Percentiles rank a stretch among this genome's conserved stretches.
Evolutionary conservation across 2,797 vertebrate genomes (phyloP).

Genomic region (Rhyacichthys aspro): DNA sequence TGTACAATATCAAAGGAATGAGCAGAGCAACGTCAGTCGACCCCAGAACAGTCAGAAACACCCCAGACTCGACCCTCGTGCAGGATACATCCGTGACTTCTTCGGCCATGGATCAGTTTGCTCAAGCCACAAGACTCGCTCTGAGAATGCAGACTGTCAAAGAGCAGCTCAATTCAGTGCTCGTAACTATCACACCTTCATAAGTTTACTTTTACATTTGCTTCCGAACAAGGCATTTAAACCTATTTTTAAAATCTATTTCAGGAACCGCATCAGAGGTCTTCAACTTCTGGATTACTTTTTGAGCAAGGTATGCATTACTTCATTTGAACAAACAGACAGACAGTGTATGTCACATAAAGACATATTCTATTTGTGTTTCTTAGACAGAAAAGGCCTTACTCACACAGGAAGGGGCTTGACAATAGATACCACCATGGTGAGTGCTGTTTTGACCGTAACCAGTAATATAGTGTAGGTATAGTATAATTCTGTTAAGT

Average conservation of each 20-base stretch:
- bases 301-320: slow-evolving; percentile 65
- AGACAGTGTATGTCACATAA: too few species aligned
- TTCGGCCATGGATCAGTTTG: slow-evolving; percentile 79
- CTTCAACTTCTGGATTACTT: slow-evolving; percentile 50
- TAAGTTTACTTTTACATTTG: neutral
- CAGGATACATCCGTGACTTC: slow-evolving; percentile 69
- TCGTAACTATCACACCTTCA: slow-evolving; percentile 72
- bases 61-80: slow-evolving; percentile 61
- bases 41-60: slow-evolving; percentile 68
- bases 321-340: neutral
- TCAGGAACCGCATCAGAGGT: slow-evolving; percentile 68
- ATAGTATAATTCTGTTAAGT: too few species aligned
- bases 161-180: slow-evolving; percentile 91
- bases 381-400: slow-evolving; percentile 50
- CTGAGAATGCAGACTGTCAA: slow-evolving; percentile 90
- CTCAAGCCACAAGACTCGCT: slow-evolving; percentile 78
- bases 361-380: slow-evolving; percentile 7
- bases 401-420: slow-evolving; percentile 55
- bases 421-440: slow-evolving; percentile 53
- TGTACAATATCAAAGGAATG: slow-evolving; percentile 78
- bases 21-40: slow-evolving; percentile 69
- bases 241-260: slow-evolving; percentile 23
- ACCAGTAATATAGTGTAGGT: too few species aligned
- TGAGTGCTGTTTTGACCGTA: slow-evolving; percentile 35
- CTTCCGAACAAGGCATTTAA: neutral